Conservation (phyloP, 2,888 invertebrate genomes). For the Cheilosia grossa region DNA sequence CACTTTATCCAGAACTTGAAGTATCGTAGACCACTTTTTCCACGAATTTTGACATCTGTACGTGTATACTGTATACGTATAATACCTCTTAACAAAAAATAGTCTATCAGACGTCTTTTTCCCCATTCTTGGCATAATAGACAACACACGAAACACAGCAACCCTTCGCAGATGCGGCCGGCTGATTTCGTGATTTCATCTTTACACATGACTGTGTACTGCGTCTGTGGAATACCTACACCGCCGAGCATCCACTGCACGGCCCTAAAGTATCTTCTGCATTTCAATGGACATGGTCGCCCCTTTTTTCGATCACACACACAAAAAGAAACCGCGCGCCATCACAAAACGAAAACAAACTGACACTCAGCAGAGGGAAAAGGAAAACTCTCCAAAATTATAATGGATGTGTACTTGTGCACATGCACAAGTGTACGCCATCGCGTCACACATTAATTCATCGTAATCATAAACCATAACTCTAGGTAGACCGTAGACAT, state of each 20-base stretch:
- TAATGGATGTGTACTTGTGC: constrained; percentile 56
- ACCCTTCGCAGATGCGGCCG: constrained; percentile 66
- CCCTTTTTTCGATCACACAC: constrained; percentile 21
- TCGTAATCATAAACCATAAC: constrained; percentile 74
- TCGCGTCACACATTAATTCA: constrained; percentile 74
- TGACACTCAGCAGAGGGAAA: neutral
- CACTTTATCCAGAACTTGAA: constrained; percentile 38
- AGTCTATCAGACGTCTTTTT: constrained; percentile 46
- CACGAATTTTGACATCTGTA: constrained; percentile 30
- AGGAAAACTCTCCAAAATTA: constrained; percentile 57
- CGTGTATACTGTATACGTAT: constrained; percentile 12
- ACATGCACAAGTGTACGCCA: constrained; percentile 62
- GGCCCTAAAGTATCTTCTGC: constrained; percentile 39
- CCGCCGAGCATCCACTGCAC: constrained; percentile 34
- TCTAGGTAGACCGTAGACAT: constrained; percentile 40
- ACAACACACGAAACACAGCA: constrained; percentile 14
- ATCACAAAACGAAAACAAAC: constrained; percentile 14
- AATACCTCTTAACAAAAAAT: neutral
- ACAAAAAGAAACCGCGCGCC: constrained; percentile 18
- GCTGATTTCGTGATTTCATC: constrained; percentile 69
- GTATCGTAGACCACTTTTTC: constrained; percentile 39
- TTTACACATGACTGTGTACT: constrained; percentile 56
- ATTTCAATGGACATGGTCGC: constrained; percentile 55
- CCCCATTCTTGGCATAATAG: constrained; percentile 5
- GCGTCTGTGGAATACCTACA: constrained; percentile 20